phyloP scores from a whole-genome alignment of 2,113 vertebrate genomes.

The Cnemophilus loriae region DNA sequence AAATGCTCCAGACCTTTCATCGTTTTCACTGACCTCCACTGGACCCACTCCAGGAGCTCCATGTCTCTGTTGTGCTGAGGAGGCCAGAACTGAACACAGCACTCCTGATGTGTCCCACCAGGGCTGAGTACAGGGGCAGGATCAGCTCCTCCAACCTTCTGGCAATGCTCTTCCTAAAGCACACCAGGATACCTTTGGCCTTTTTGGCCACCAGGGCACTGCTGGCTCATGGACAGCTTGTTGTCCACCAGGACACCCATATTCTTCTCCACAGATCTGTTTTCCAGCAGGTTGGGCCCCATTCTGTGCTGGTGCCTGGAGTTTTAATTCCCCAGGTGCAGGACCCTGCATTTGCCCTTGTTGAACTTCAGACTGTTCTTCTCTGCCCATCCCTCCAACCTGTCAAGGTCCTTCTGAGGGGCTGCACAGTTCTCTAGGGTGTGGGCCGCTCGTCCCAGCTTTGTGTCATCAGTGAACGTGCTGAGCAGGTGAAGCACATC shows the following conservation, averaged over 20 bases:
- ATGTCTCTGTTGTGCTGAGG: not conserved
- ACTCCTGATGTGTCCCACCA: not conserved
- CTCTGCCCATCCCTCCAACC: not conserved
- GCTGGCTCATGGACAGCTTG: not conserved
- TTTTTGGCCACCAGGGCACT: not conserved
- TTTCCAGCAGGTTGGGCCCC: not conserved
- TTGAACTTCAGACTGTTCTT: not conserved
- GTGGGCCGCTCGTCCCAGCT: not conserved
- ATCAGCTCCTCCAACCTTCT: not conserved
- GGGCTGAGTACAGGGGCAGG: not conserved
- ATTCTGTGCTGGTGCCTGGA: not conserved
- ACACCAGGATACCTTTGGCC: no score
- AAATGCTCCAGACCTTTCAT: not conserved
- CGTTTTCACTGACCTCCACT: not conserved
- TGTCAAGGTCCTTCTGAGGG: not conserved
- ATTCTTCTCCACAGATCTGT: not conserved
- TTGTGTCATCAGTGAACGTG: no score
- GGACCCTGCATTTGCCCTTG: not conserved
- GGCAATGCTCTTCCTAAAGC: no score
- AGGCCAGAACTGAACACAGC: not conserved
- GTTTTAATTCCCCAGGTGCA: not conserved
- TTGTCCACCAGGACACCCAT: fast-evolving
- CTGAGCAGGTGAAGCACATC: not conserved
- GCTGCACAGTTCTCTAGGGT: not conserved
- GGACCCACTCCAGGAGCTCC: not conserved